Conservation (phyloP, 2,113 vertebrate genomes). For the Megalops atlanticus region DNA sequence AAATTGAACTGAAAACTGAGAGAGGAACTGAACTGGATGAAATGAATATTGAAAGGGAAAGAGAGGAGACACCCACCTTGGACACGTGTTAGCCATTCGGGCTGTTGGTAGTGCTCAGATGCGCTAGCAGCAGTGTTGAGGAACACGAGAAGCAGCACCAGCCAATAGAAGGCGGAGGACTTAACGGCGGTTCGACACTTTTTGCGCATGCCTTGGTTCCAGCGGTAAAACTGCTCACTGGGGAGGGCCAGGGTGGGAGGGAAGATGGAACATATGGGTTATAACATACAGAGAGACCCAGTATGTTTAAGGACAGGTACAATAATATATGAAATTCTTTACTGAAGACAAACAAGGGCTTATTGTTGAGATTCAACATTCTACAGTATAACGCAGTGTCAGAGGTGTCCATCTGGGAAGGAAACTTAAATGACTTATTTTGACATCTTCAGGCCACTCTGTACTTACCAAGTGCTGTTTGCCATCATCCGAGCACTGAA, state of each 20-base stretch:
- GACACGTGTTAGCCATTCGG: conserved; percentile 81
- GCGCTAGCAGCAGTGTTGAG: conserved; percentile 89
- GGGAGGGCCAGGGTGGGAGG: background rate
- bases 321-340: no score
- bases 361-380: background rate
- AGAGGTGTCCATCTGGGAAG: background rate
- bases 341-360: no score
- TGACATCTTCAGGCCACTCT: background rate
- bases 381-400: no score
- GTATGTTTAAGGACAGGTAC: no score
- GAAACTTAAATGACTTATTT: background rate
- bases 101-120: conserved; percentile 87
- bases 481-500: conserved; percentile 73
- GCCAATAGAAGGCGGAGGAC: conserved; percentile 87
- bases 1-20: background rate
- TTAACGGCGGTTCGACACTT: conserved; percentile 83
- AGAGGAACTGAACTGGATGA: background rate
- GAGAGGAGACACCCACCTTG: conserved; percentile 67
- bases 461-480: conserved; percentile 76
- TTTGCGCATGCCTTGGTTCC: conserved; percentile 77
- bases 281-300: no score
- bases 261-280: background rate
- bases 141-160: conserved; percentile 87
- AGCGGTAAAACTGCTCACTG: conserved; percentile 70
- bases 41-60: background rate